phyloP scores from a whole-genome alignment of 2,113 vertebrate species.

The Cinclus mexicanus region DNA sequence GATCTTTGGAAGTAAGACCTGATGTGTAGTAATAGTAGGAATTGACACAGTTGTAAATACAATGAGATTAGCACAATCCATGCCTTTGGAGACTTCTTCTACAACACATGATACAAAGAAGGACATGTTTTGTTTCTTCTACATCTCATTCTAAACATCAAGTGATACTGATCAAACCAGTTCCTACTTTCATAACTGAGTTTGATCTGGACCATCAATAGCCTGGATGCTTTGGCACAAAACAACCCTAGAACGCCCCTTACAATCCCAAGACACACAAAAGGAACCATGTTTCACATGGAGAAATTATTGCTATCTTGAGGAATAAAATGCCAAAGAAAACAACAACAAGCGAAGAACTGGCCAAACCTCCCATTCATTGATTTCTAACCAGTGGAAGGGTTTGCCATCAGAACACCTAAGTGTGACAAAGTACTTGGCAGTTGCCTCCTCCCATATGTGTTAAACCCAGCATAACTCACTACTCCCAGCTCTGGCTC shows the following conservation, averaged over 20 bases:
- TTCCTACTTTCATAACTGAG: not conserved
- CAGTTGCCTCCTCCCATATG: fast-evolving
- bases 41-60: not conserved
- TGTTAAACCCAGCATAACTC: not conserved
- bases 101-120: not conserved
- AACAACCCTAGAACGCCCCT: not conserved
- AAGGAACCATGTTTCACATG: not conserved
- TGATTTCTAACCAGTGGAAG: not conserved
- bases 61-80: not conserved
- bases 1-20: not conserved
- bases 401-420: not conserved
- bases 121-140: not conserved
- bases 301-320: not conserved
- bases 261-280: not conserved
- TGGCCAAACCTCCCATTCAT: not conserved
- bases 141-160: not conserved
- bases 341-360: not conserved
- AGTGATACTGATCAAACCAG: not conserved
- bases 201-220: not conserved
- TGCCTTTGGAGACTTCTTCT: not conserved
- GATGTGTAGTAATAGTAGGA: not conserved
- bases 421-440: not conserved
- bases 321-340: not conserved
- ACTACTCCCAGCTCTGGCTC: not conserved
- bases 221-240: not conserved